Evolutionary conservation across 2,797 vertebrate species (phyloP), one percentile per base, ranked within the genome.

Genomic region (Chanos chanos): DNA sequence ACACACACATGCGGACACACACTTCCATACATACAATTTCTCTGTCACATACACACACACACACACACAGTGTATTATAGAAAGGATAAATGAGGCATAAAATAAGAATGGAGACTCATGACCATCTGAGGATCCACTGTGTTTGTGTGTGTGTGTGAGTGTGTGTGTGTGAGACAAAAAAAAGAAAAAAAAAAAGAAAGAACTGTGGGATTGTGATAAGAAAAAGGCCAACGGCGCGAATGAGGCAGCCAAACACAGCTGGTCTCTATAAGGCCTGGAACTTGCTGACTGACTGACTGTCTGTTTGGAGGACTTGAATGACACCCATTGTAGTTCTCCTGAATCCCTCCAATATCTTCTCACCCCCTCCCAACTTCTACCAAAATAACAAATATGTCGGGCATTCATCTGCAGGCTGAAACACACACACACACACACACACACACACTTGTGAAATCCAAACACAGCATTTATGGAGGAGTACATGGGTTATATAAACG

Each of bases 331-430:
- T 91, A 31, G 7, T 36, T 78, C 61, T 34, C 36, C 69, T 52
- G 73, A 77, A 9, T 8, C n/a, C 30, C 49, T 30, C 28, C 37
- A 28, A 27, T 4, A 28, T 28, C 27, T 40, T 7, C 15, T 8
- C 7, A 41, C 28, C 33, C 50, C 61, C 77, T 73, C 70, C 59
- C 75, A 82, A 85, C 85, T 87, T 88, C 83, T 80, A 79, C 81
- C 86, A 86, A 87, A 73, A 83, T 79, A 81, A 74, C 59, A 62
- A 64, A 77, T 70, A 85, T 86, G 87, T 88, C 82, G 85, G 81
- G 83, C 75, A 65, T 67, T 53, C 61, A 64, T 76, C 64, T 61
- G 60, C 52, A 57, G 34, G 16, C 33, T 18, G 75, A 76, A 73
- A 74, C 81, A 73, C 71, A 70, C 72, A 71, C 77, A 48, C 50